Percentiles rank a stretch among this genome's conserved stretches.
These are phyloP conservation scores for Hozukius guyotensis DNA, from an alignment of 2,797 vertebrate genomes.

Conservation along the genomic window DNA sequence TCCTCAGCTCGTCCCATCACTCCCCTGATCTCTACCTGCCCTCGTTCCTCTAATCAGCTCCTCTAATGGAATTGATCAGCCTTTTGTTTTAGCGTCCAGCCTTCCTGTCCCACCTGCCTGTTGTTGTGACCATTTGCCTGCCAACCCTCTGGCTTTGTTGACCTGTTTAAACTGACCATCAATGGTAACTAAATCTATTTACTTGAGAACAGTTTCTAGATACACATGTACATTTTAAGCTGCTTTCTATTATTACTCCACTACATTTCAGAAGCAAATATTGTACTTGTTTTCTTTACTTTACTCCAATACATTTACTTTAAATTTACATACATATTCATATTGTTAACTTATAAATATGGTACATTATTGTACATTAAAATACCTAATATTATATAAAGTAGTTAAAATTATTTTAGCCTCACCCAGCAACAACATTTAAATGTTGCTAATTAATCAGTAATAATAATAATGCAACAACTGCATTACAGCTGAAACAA, in stretches of 20 bases:
- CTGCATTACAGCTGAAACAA: too few relatives aligned
- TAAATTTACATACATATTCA: not conserved
- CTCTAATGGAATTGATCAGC: not conserved
- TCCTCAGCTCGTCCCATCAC: not conserved
- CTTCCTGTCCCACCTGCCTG: not conserved
- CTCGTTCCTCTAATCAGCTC: not conserved
- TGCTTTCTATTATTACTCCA: not conserved
- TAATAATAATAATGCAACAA: too few relatives aligned
- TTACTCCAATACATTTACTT: not conserved
- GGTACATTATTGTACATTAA: not conserved
- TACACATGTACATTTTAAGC: not conserved
- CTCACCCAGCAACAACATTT: not conserved
- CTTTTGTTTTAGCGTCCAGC: not conserved
- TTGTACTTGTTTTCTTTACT: not conserved
- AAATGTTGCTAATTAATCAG: not conserved
- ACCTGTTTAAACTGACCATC: not conserved
- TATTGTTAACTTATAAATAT: not conserved
- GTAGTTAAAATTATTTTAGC: not conserved
- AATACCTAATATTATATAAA: not conserved
- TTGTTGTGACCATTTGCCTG: not conserved
- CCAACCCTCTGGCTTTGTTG: not conserved
- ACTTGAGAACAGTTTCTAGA: not conserved
- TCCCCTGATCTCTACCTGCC: not conserved
- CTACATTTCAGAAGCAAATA: not conserved
- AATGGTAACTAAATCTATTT: not conserved